Base-by-base conservation (phyloP, 2,888 invertebrate genomes). In the Pammene aurita region DNA sequence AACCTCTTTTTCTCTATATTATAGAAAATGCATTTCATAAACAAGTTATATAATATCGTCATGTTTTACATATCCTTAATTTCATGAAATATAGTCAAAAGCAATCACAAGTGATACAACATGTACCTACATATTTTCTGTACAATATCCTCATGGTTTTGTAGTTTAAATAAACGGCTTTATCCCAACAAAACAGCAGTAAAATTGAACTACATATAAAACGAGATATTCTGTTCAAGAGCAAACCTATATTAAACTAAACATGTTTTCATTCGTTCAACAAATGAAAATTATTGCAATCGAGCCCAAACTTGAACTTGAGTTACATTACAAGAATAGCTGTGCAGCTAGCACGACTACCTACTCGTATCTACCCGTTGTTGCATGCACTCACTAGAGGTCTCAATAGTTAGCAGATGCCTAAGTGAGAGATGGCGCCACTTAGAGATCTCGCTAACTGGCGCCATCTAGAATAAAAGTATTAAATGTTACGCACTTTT, bases 1-100 rank as follows among this genome's bases (percentile, higher is more conserved):
- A 56, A 62, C 38, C 60, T 67, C 50, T 61, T 69, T 62, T 52
- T 41, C 16, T 52, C 41, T 52, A 62, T 52, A 41, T 52, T 38
- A 58, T 44, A 50, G 38, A 62, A 62, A 62, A 50, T 62, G 62
- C 52, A 26, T 62, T 50, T 34, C 26, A 46, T 35, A 62, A 62
- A 50, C 61, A 52, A 50, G 14, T n/a, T 48, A 11, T 50, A 16
- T 48, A 56, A 16, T 6, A 48, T 61, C n/a, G 35, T 60, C 60
- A 61, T 61, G 46, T 35, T 7, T 61, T 61, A 61, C 11, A 61
- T 18, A 41, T 57, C 6, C 58, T 58, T 34, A 58, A 44, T 34
- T 44, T 58, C 57, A 34, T 57, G 44, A 34, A 58, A 58, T 58
- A 58, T 10, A 26, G 18, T 26, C 26, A 26, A 50, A 50, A 50